Evolutionary conservation across 2,888 invertebrate species (phyloP).

Genomic region (Drosophila mercatorum): DNA sequence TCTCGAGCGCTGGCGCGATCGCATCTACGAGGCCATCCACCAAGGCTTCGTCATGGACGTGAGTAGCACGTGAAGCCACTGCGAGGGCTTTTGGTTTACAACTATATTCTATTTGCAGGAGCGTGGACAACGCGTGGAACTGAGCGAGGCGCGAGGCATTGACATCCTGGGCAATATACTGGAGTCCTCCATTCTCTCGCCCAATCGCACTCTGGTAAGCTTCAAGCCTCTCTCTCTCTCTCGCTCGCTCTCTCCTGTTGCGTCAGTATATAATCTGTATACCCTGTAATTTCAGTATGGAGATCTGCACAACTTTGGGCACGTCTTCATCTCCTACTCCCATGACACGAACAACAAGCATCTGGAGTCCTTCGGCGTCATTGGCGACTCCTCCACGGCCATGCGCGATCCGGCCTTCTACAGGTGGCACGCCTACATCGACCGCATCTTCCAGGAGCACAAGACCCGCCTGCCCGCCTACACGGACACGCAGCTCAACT

Average conservation of each 20-base stretch:
- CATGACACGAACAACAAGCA: slow-evolving; percentile 91
- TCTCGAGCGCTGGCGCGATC: slow-evolving; percentile 90
- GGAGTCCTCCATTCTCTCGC: slow-evolving; percentile 90
- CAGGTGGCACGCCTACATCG: slow-evolving; percentile 92
- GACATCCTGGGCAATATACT: slow-evolving; percentile 92
- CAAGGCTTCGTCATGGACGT: slow-evolving; percentile 87
- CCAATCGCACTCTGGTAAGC: slow-evolving; percentile 86
- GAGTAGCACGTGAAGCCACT: slow-evolving; percentile 50
- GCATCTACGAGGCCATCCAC: slow-evolving; percentile 90
- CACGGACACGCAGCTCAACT: slow-evolving; percentile 81
- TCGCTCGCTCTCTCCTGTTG: background rate
- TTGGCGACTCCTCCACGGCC: slow-evolving; percentile 93
- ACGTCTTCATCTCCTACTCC: slow-evolving; percentile 90
- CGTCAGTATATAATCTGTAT: background rate
- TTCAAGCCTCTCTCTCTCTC: rapidly evolving
- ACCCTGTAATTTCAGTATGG: slow-evolving; percentile 86
- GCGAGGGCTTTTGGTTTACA: rapidly evolving
- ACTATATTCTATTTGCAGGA: slow-evolving; percentile 83
- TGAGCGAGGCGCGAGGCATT: slow-evolving; percentile 90
- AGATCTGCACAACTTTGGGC: slow-evolving; percentile 89
- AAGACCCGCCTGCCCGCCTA: slow-evolving; percentile 90
- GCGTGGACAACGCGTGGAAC: slow-evolving; percentile 86
- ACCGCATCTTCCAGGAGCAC: slow-evolving; percentile 91
- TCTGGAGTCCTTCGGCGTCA: slow-evolving; percentile 92
- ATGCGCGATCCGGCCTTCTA: slow-evolving; percentile 95